Evolutionary conservation across 2,797 vertebrate genomes (phyloP), one percentile per base, ranked within the genome.

Genomic region (Austrolebias charrua): DNA sequence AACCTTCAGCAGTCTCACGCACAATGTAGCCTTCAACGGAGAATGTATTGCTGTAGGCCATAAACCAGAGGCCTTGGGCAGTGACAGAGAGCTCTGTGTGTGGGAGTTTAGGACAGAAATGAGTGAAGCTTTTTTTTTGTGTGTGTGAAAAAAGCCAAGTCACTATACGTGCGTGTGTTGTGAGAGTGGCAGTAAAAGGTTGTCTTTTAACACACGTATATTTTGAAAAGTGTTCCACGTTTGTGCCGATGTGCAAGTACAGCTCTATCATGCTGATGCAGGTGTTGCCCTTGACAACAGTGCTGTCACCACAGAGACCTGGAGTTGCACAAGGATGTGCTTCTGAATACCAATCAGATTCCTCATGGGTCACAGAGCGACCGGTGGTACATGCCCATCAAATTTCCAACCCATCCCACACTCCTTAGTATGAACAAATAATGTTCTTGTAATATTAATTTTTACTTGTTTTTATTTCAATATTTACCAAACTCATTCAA

Each of bases 221-320:
- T 58, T 45, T 48, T 10, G 2, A 38, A 33, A 57, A 66, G 40
- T 60, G 40, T 64, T 60, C 7, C 33, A 19, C 51, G 42, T 48
- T 50, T 46, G 55, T 0, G 8, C 6, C 14, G n/a, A 10, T 31
- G 44, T 75, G 55, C 57, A 40, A 62, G 69, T 57, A 64, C 3
- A 28, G 69, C 58, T 71, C 71, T 29, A 29, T 60, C 64, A 65
- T 76, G 83, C 82, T 87, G 88, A 88, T 80, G 85, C 82, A 88
- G 82, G 80, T 85, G 82, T 85, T 85, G 84, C 86, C 75, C 80
- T 69, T 86, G 86, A 83, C 84, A 47, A 89, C 88, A 81, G 71
- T 52, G 72, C 73, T 56, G 83, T 83, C 84, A 71, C 85, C 74
- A 85, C 82, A 69, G 80, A 86, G 84, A 86, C 83, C 84, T 80